phyloP scores from a whole-genome alignment of 2,888 invertebrate species.

The Trichopria drosophilae region DNA sequence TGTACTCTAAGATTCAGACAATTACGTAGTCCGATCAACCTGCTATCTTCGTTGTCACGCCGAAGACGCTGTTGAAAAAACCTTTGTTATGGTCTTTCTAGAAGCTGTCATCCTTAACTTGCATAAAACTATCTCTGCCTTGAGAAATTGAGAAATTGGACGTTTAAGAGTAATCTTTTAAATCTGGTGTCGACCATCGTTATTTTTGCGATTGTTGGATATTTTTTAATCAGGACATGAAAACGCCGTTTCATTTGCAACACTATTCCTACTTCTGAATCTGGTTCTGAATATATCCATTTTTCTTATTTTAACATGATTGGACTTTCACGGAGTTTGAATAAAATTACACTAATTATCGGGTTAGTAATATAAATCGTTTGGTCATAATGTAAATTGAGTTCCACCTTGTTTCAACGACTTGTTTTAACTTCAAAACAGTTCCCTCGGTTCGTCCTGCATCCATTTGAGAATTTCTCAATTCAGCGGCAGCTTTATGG shows the following conservation, averaged over 20 bases:
- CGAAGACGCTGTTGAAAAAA: neutral
- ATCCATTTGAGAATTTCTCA: conserved; percentile 6
- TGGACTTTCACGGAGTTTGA: no score
- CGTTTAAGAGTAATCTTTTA: no score
- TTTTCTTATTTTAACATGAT: conserved; percentile 4
- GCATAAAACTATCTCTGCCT: no score
- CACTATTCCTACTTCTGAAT: neutral
- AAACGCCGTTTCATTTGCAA: neutral
- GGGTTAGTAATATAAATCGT: conserved; percentile 14
- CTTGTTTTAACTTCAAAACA: conserved; percentile 12
- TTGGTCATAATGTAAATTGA: conserved; percentile 26
- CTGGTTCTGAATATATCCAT: conserved; percentile 7
- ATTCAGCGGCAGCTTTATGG: conserved; percentile 23
- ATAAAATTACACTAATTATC: no score
- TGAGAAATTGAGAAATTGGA: no score
- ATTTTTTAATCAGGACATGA: neutral
- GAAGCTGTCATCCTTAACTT: no score
- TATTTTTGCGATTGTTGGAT: neutral
- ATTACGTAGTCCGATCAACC: neutral
- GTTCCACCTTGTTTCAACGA: conserved; percentile 27
- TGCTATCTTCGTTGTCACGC: neutral
- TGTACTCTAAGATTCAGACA: conserved; percentile 4
- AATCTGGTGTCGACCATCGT: no score
- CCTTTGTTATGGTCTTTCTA: neutral
- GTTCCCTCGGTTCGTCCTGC: conserved; percentile 10